These are phyloP conservation scores for Threskiornis aethiopicus DNA, from an alignment of 2,797 vertebrate genomes.

Conservation along the genomic window DNA sequence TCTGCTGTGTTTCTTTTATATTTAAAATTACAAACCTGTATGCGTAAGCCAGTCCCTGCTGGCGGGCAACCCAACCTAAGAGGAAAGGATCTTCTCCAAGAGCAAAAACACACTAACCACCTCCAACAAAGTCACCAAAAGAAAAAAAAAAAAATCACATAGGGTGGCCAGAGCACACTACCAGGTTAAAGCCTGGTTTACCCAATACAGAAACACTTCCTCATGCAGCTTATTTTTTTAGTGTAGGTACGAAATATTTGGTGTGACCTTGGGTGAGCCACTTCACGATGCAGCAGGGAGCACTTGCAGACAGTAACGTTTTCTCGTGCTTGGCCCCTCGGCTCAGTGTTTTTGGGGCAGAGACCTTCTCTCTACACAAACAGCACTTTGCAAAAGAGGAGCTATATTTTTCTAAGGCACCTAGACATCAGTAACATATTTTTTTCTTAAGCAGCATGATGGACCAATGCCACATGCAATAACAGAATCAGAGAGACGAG, in stretches of 20 bases:
- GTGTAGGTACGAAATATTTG: not conserved
- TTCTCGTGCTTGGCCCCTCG: not conserved
- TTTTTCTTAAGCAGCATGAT: slow-evolving; percentile 8
- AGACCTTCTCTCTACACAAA: not conserved
- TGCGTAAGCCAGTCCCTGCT: accelerated
- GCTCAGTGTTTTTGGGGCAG: not conserved
- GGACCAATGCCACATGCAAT: slow-evolving; percentile 12
- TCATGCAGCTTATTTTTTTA: not conserved
- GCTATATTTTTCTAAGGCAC: not conserved
- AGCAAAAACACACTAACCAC: not conserved
- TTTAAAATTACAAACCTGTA: not conserved
- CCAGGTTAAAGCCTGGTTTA: not conserved
- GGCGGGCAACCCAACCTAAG: not conserved
- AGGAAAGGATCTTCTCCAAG: not conserved
- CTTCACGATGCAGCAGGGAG: not conserved
- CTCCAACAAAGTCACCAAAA: not conserved
- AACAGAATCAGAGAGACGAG: slow-evolving; percentile 5
- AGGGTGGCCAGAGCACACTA: not conserved
- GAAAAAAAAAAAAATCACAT: not conserved
- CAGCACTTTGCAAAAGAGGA: not conserved
- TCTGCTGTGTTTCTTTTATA: not conserved
- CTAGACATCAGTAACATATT: not conserved
- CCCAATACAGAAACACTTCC: not conserved
- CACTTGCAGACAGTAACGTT: not conserved
- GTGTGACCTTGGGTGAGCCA: not conserved